Base-by-base conservation (phyloP, 92 coral and sea anemone species). In the Isaurus tuberculatus region DNA sequence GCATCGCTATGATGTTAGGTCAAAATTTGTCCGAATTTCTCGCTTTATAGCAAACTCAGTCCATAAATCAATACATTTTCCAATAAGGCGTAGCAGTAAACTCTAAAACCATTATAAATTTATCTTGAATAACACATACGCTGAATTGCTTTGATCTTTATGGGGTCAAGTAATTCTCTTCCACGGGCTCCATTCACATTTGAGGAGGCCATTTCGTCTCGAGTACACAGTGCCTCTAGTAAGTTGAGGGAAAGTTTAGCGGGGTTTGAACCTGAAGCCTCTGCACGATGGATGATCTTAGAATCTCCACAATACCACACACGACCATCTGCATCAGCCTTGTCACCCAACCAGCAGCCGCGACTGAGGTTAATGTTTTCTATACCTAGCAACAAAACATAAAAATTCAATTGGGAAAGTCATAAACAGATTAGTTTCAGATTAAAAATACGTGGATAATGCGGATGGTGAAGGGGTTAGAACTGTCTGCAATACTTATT, bases 181-280 rank as follows among this genome's bases (percentile, higher is more conserved):
- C 98, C 98, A 53, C 98, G 95, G 5, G 98, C 97, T 23, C 98
- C 98, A 40, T 91, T 89, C 43, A 95, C 94, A 43, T 95, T 95
- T 46, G 98, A 95, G 3, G 98, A 94, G 2, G 98, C 98, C 98
- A 95, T 95, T 75, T 95, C 98, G 4, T 91, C 98, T 68, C 98
- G 72, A 30, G 90, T 92, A 49, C 88, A 95, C 63, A 95, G 84
- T 36, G 98, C 98, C 83, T 95, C 98, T 30, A 94, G 84, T 37
- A 95, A 86, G 32, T 94, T 91, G 2, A 95, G 95, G 0, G 98
- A 92, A 37, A 95, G 86, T 75, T 95, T 95, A 44, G 95, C 98
- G 11, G 98, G 98, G 73, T 95, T 95, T 15, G 91, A 43, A 1
- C 98, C 98, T 37, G 97, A 93, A 2, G 90, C 90, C 88, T 95